phyloP scores from a whole-genome alignment of 2,113 vertebrate species.

The Tinamus guttatus region DNA sequence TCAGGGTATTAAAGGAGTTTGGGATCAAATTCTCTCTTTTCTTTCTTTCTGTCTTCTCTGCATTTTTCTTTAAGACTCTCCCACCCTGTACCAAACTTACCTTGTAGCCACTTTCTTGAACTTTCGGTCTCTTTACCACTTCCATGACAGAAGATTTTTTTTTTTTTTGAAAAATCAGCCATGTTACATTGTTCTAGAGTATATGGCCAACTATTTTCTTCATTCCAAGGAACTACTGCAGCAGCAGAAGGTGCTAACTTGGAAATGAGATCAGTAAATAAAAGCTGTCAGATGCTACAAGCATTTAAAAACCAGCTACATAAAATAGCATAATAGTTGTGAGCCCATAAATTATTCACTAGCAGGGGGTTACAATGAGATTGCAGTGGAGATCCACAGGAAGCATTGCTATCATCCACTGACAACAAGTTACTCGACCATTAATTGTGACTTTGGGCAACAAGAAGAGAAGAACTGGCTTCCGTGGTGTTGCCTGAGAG shows the following conservation, averaged over 20 bases:
- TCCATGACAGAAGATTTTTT: neutral
- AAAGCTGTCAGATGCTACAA: neutral
- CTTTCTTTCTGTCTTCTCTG: neutral
- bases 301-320: neutral
- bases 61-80: neutral
- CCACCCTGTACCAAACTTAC: neutral
- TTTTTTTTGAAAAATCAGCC: neutral
- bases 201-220: neutral
- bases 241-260: neutral
- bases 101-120: neutral
- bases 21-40: neutral
- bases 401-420: neutral
- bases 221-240: neutral
- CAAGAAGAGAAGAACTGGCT: neutral
- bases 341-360: neutral
- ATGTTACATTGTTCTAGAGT: neutral
- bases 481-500: neutral
- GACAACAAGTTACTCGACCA: neutral
- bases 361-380: neutral
- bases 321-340: neutral
- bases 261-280: neutral
- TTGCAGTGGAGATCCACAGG: neutral
- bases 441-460: neutral
- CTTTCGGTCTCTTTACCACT: neutral
- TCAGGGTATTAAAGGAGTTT: neutral